Conservation (phyloP, 1,140 invertebrate genomes). For the Tetramorium alpestre region DNA sequence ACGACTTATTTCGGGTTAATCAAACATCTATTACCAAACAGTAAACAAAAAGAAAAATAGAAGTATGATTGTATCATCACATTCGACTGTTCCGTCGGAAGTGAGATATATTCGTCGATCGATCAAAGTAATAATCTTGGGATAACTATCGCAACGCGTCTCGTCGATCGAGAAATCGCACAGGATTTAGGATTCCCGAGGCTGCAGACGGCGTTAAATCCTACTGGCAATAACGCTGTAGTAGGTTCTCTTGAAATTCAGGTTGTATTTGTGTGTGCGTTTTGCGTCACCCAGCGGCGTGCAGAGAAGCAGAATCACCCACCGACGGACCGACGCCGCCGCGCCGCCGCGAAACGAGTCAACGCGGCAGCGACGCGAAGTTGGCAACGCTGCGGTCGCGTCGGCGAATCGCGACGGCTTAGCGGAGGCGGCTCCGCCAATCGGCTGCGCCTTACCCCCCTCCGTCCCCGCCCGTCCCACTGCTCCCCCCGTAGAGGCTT, state of each 20-base stretch:
- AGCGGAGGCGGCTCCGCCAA: constrained; percentile 70
- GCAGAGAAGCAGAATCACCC: background rate
- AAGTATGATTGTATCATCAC: background rate
- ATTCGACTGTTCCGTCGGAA: background rate
- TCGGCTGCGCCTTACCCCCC: constrained; percentile 31
- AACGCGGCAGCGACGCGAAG: constrained; percentile 35
- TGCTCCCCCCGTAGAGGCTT: constrained; percentile 69
- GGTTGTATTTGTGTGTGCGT: too few relatives aligned
- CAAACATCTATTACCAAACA: background rate
- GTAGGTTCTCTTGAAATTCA: constrained; percentile 36
- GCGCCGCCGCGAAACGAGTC: background rate
- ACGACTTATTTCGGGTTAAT: background rate
- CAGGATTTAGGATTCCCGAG: background rate
- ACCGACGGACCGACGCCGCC: too few relatives aligned
- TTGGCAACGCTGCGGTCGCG: constrained; percentile 75
- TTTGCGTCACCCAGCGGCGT: background rate
- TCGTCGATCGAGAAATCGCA: background rate
- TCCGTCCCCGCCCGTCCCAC: constrained; percentile 33
- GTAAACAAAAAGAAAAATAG: background rate
- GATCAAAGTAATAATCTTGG: too few relatives aligned
- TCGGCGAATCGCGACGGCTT: background rate
- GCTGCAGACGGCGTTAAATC: background rate
- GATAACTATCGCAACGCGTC: too few relatives aligned
- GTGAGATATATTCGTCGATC: too few relatives aligned
- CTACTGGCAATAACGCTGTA: background rate